phyloP scores from a whole-genome alignment of 2,888 invertebrate genomes.

The Rhopalosiphum nymphaeae region DNA sequence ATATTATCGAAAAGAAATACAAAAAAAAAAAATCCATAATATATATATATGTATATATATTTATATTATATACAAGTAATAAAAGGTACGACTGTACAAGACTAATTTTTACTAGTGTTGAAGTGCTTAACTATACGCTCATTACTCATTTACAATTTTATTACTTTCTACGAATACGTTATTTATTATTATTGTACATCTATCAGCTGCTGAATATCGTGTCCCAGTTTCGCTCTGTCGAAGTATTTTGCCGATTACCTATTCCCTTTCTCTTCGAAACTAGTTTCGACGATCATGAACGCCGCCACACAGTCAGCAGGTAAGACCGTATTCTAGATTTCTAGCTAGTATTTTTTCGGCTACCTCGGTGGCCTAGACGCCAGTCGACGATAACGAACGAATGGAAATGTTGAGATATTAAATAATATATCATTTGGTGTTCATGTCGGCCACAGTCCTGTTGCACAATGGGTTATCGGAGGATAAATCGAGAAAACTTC shows the following conservation, averaged over 20 bases:
- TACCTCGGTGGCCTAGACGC: neutral
- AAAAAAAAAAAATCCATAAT: slow-evolving; percentile 17
- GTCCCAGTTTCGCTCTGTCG: slow-evolving; percentile 32
- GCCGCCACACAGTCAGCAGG: slow-evolving; percentile 55
- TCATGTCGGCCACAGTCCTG: slow-evolving; percentile 52
- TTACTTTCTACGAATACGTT: slow-evolving; percentile 46
- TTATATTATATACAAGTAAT: neutral
- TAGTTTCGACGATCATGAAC: slow-evolving; percentile 58
- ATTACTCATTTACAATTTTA: neutral
- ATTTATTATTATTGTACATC: neutral
- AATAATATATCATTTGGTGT: slow-evolving; percentile 24
- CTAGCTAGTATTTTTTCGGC: neutral
- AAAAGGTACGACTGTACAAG: neutral
- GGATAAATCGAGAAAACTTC: slow-evolving; percentile 81
- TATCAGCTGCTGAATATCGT: slow-evolving; percentile 26
- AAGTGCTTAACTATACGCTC: neutral
- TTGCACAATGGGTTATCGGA: slow-evolving; percentile 63
- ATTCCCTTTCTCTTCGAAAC: slow-evolving; percentile 57
- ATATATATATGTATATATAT: neutral
- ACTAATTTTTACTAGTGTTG: neutral
- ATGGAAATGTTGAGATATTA: neutral
- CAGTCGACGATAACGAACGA: neutral
- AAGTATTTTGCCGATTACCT: slow-evolving; percentile 26
- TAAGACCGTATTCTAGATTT: slow-evolving; percentile 17
- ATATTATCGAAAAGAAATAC: neutral